These are phyloP conservation scores for Apamea monoglypha DNA, from an alignment of 2,888 invertebrate species.

Conservation along the genomic window DNA sequence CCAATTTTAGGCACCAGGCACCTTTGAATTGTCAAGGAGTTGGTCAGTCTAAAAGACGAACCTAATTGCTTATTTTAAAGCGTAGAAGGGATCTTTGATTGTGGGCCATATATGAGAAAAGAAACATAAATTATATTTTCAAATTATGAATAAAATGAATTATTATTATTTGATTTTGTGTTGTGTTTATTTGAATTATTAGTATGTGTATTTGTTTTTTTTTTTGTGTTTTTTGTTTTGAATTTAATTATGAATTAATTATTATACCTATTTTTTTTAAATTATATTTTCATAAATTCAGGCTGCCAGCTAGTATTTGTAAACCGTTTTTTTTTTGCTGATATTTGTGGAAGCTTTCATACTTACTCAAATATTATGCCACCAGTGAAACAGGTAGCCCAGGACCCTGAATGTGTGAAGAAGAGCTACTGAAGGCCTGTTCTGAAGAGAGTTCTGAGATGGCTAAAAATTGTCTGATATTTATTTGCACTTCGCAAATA, in stretches of 20 bases:
- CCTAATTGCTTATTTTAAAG: neutral
- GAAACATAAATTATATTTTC: too few species aligned
- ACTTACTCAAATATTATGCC: neutral
- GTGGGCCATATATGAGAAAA: neutral
- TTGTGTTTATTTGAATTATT: too few species aligned
- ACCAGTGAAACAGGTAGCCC: neutral
- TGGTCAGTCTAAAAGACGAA: neutral
- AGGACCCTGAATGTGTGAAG: neutral
- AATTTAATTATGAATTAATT: too few species aligned
- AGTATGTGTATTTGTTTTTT: too few species aligned
- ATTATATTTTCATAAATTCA: too few species aligned
- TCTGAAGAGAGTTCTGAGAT: too few species aligned
- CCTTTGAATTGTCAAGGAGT: neutral
- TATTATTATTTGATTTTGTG: too few species aligned
- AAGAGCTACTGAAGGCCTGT: neutral
- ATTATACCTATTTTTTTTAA: too few species aligned
- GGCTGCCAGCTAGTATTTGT: neutral
- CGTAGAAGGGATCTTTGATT: too few species aligned
- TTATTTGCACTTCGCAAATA: neutral
- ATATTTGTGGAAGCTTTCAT: neutral
- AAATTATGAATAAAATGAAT: too few species aligned
- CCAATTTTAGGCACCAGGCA: too few species aligned
- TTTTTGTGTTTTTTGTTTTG: too few species aligned
- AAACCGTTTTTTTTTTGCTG: neutral
- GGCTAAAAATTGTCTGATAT: neutral